Evolutionary conservation across 2,797 vertebrate species (phyloP).

Genomic region (Pangasius sanitwongsei): DNA sequence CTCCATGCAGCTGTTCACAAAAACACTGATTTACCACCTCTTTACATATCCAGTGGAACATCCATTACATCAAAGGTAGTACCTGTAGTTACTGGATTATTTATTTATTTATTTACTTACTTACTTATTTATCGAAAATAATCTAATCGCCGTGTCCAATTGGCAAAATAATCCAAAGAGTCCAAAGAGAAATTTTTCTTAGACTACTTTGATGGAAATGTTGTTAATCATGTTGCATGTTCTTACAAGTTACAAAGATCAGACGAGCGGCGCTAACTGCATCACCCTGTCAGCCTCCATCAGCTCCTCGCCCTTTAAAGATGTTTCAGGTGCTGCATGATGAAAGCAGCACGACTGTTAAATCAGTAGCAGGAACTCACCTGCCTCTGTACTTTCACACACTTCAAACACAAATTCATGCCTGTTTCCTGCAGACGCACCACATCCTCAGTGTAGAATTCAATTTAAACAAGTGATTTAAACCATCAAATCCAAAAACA

Average conservation of each 20-base stretch:
- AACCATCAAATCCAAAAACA: neutral
- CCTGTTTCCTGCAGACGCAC: slow-evolving; percentile 23
- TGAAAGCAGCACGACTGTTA: slow-evolving; percentile 26
- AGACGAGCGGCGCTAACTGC: slow-evolving; percentile 9
- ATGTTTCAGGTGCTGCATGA: slow-evolving; percentile 24
- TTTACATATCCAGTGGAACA: neutral
- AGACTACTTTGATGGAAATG: neutral
- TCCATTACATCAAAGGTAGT: neutral
- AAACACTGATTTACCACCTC: neutral
- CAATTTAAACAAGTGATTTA: slow-evolving; percentile 18
- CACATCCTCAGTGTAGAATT: slow-evolving; percentile 28
- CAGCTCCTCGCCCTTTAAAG: neutral
- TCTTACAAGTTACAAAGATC: slow-evolving; percentile 2
- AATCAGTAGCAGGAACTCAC: slow-evolving; percentile 37
- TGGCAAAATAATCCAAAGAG: neutral
- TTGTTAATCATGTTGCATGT: neutral
- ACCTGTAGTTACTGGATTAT: neutral
- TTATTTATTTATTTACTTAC: too few relatives aligned
- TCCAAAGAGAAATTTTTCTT: neutral
- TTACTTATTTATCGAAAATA: neutral
- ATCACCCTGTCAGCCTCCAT: slow-evolving; percentile 38
- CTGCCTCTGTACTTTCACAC: slow-evolving; percentile 47
- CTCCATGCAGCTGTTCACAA: slow-evolving; percentile 9
- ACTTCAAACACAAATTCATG: slow-evolving; percentile 54
- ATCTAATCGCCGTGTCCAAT: neutral